Base-by-base conservation (phyloP, 2,888 invertebrate species). In the Eristalinus aeneus region DNA sequence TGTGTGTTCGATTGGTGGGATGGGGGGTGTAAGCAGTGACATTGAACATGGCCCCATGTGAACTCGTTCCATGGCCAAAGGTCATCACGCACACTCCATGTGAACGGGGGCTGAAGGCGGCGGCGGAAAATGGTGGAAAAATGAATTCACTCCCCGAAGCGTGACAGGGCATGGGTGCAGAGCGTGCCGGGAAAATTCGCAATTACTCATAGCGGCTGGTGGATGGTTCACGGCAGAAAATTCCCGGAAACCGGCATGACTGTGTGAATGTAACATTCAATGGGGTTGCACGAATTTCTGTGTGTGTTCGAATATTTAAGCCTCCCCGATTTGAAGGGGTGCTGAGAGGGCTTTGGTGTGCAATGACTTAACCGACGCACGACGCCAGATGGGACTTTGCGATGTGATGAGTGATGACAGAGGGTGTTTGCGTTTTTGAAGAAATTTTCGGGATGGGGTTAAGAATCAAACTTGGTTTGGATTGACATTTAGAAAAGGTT, bases 1-100 rank as follows among this genome's bases (percentile, higher is more conserved):
- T 46, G 39, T 39, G 36, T 9, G 11, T 36, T 0, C n/a, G 39
- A 6, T 12, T 12, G 39, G 12, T 4, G 12, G 39, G 1, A 1
- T 16, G 39, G n/a, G 5, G 39, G 16, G 46, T 46, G 74, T 16
- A 16, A n/a, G 46, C 16, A 60, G 69, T 78, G 85, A 73, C 85
- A 85, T 81, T 85, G 85, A 76, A 81, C 72, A 39, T 80, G 79
- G 80, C 80, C 85, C 79, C 76, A 64, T 63, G 73, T 85, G 85
- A 85, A 85, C 85, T 39, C 76, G 64, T 60, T 53, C 80, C 76
- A 76, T 81, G 85, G 85, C 73, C 85, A 85, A 85, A 81, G 85
- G 85, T 85, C 85, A 80, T 54, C 54, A 71, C 71, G 79, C 67
- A 74, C 75, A 58, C 69, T 67, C 54, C 34, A 36, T 46, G 46